A percentile compares a stretch with the other conserved stretches of the same genome.
These are phyloP conservation scores for Hyles euphorbiae DNA, from an alignment of 1,140 invertebrate genomes.

Conservation along the genomic window DNA sequence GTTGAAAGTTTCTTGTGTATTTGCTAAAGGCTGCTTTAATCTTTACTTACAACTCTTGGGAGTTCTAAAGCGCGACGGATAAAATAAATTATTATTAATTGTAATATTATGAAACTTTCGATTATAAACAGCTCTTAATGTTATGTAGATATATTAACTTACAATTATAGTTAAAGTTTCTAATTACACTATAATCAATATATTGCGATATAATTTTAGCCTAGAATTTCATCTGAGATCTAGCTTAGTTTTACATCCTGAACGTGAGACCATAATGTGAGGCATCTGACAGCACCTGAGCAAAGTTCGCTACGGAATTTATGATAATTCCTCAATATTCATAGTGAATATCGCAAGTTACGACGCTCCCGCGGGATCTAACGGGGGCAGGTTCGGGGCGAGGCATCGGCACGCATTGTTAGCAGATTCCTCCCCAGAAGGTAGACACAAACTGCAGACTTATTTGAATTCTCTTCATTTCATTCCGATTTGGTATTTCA, in stretches of 20 bases:
- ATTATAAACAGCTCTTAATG: too few relatives aligned
- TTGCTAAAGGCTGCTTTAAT: neutral
- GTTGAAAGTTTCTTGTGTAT: neutral
- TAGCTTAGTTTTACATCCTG: too few relatives aligned
- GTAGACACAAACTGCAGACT: slow-evolving; percentile 46
- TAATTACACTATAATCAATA: too few relatives aligned
- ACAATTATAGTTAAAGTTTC: too few relatives aligned
- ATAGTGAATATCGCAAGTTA: slow-evolving; percentile 41
- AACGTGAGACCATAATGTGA: neutral
- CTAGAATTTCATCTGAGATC: too few relatives aligned
- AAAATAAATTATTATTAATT: too few relatives aligned
- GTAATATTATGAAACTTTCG: too few relatives aligned
- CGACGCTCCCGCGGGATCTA: slow-evolving; percentile 21
- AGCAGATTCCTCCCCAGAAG: slow-evolving; percentile 43
- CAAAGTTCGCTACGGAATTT: slow-evolving; percentile 35
- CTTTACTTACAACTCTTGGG: neutral
- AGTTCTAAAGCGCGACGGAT: too few relatives aligned
- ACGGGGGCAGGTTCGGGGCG: neutral
- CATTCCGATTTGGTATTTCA: slow-evolving; percentile 36
- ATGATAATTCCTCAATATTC: slow-evolving; percentile 62
- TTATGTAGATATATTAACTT: too few relatives aligned
- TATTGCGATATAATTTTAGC: too few relatives aligned
- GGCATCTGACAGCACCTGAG: slow-evolving; percentile 16
- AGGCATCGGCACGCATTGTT: slow-evolving; percentile 40
- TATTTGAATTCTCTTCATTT: slow-evolving; percentile 54